Evolutionary conservation across 2,797 vertebrate species (phyloP).

Genomic region (Ceyx erithaca): DNA sequence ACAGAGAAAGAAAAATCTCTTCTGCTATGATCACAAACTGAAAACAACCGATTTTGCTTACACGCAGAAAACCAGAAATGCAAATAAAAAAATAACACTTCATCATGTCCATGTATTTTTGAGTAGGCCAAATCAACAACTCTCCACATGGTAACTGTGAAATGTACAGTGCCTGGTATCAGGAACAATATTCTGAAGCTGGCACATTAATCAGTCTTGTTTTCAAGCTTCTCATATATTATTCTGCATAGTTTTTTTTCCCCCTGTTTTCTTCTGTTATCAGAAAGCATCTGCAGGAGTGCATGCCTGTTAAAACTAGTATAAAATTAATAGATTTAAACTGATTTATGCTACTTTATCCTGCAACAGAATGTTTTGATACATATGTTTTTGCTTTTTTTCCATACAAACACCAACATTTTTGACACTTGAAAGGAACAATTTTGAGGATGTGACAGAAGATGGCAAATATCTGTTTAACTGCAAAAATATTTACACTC

Average conservation of each 20-base stretch:
- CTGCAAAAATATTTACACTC: constrained; percentile 69
- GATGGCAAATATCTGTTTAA: constrained; percentile 70
- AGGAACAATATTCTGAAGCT: constrained; percentile 79
- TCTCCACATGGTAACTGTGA: constrained; percentile 80
- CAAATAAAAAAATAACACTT: constrained; percentile 78
- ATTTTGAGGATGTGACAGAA: constrained; percentile 69
- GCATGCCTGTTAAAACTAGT: constrained; percentile 71
- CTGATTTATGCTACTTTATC: constrained; percentile 72
- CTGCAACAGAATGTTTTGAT: constrained; percentile 76
- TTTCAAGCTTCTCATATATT: constrained; percentile 77
- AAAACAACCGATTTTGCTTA: constrained; percentile 71
- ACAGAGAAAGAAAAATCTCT: constrained; percentile 46
- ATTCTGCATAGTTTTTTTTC: constrained; percentile 66
- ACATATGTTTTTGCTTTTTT: constrained; percentile 75
- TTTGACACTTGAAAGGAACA: constrained; percentile 75
- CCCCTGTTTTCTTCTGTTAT: constrained; percentile 72
- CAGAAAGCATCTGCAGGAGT: constrained; percentile 75
- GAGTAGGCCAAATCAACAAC: constrained; percentile 79
- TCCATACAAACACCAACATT: constrained; percentile 70
- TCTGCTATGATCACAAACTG: constrained; percentile 55
- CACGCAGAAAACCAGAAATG: constrained; percentile 70
- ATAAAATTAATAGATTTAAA: constrained; percentile 76
- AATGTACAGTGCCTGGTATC: constrained; percentile 78
- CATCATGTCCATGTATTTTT: constrained; percentile 77
- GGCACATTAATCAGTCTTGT: constrained; percentile 78